Percentiles rank a stretch among this genome's conserved stretches.
phyloP scores from a whole-genome alignment of 2,113 vertebrate genomes.

The Orthonyx spaldingii region DNA sequence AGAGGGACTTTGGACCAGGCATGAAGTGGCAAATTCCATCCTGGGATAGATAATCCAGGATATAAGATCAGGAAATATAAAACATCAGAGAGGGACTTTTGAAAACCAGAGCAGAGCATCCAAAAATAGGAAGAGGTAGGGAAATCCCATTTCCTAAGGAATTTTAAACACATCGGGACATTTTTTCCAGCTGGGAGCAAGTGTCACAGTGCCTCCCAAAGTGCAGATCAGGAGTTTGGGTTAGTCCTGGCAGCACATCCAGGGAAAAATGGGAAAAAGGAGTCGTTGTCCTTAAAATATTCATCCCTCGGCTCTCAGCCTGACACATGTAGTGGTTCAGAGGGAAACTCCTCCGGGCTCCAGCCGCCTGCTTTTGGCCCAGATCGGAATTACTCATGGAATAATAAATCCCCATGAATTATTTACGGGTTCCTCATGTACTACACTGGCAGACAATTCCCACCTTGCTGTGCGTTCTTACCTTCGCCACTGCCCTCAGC shows the following conservation, averaged over 20 bases:
- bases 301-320: background rate
- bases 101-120: background rate
- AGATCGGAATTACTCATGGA: background rate
- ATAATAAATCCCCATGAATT: conserved; percentile 35
- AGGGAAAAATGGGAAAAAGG: background rate
- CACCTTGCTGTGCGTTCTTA: background rate
- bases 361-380: background rate
- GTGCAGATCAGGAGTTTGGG: background rate
- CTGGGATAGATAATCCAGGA: accelerated
- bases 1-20: background rate
- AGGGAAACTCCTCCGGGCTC: conserved; percentile 23
- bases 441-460: background rate
- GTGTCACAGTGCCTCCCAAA: accelerated
- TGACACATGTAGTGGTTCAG: background rate
- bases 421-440: background rate
- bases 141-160: background rate
- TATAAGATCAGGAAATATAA: background rate
- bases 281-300: conserved; percentile 6
- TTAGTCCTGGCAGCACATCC: background rate
- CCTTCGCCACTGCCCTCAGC: background rate
- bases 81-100: background rate
- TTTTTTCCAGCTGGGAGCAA: background rate
- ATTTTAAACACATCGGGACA: accelerated
- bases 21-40: background rate
- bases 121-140: background rate